Evolutionary conservation across 2,888 invertebrate species (phyloP).

Genomic region (Euplagia quadripunctaria): DNA sequence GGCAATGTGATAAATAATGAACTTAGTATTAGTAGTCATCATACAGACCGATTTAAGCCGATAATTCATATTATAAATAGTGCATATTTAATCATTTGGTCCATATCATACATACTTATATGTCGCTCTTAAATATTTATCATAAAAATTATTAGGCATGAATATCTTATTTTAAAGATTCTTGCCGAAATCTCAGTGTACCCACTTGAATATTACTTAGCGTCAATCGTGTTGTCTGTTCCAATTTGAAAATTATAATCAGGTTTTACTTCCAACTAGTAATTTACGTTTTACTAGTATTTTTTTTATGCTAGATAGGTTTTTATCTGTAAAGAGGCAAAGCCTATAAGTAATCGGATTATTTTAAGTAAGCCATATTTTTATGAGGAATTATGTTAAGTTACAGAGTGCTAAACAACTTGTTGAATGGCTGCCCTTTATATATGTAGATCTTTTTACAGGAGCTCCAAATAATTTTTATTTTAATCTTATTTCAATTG

Average conservation of each 20-base stretch:
- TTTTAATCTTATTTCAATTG: background rate
- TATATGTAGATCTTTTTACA: background rate
- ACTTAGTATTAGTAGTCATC: no score
- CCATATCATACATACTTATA: no score
- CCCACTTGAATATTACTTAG: background rate
- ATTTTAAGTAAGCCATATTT: slow-evolving; percentile 13
- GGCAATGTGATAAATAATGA: no score
- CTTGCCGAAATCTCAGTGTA: no score
- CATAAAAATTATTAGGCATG: no score
- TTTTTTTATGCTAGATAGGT: background rate
- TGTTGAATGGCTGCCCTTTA: slow-evolving; percentile 1
- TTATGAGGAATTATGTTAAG: background rate
- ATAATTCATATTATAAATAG: no score
- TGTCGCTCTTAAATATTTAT: no score
- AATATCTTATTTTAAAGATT: no score
- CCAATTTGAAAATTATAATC: slow-evolving; percentile 6
- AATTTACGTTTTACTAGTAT: background rate
- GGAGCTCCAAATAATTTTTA: background rate
- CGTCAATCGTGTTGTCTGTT: slow-evolving; percentile 2
- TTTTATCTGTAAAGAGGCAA: slow-evolving; percentile 2
- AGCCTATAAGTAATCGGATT: slow-evolving; percentile 10
- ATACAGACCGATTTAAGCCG: no score
- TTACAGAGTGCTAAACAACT: background rate
- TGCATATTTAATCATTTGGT: no score
- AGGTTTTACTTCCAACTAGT: background rate